Base-by-base conservation (phyloP, 2,113 vertebrate species). In the Cebidichthys violaceus region DNA sequence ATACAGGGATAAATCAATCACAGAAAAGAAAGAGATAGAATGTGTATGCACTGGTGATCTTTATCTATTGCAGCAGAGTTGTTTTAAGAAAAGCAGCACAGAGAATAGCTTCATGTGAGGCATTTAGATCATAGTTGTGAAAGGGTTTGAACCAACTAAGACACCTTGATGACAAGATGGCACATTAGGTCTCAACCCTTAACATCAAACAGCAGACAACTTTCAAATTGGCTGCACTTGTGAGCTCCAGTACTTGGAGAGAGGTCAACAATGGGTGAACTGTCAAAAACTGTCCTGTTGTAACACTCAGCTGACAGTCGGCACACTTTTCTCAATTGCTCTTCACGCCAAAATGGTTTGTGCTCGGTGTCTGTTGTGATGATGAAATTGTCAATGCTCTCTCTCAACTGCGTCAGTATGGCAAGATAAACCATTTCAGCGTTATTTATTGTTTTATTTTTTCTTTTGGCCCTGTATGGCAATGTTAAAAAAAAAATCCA, bases 201-300 rank as follows among this genome's bases (percentile, higher is more conserved):
- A 72, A 78, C 57, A 71, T 39, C 73, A 74, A 14, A 72, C 55
- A 31, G 45, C 65, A 78, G 70, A 84, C 70, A 74, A 59, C 71
- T 79, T 79, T 82, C 64, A 88, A 64, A 88, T 47, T 82, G 81
- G 61, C 77, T 84, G 55, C 83, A 54, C 77, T 74, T 74, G 52
- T 81, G 70, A 62, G 54, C 79, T 77, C 60, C 57, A 62, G 37
- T 45, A 7, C 37, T 64, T 81, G 65, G 76, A 77, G 37, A 57
- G 37, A 33, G 54, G 80, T 69, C 69, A 83, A 60, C 43, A 62
- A 39, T 61, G 70, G 79, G 73, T 71, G 85, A 77, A n/a, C 64
- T 75, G 82, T 88, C 83, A 86, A 9, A 75, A 75, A 68, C 13
- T 64, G 74, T 65, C 62, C 70, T 52, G 37, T 37, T 2, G 20